Conservation (phyloP, 2,888 invertebrate genomes). For the Drosophila borborema region DNA sequence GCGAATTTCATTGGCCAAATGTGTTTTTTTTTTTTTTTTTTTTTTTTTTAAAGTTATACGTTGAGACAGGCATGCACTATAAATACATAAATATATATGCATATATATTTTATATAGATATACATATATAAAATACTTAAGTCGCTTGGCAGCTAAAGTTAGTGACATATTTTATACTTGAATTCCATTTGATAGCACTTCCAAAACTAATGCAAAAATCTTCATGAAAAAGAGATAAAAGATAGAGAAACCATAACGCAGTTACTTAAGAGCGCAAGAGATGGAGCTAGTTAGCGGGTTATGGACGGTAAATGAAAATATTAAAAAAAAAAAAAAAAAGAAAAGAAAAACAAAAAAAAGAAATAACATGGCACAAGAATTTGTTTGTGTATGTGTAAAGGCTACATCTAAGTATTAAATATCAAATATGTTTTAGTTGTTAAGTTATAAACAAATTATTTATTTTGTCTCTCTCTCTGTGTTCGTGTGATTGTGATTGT, state of each 20-base stretch:
- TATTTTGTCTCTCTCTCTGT: conserved; percentile 50
- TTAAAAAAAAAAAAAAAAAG: neutral
- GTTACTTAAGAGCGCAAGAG: conserved; percentile 40
- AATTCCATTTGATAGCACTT: conserved; percentile 62
- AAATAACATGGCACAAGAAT: conserved; percentile 26
- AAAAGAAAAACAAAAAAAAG: neutral
- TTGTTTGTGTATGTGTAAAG: conserved; percentile 46
- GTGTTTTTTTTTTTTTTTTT: conserved; percentile 22
- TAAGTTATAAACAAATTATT: conserved; percentile 72
- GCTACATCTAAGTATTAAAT: conserved; percentile 78
- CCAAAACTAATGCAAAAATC: conserved; percentile 7
- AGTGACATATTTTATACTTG: conserved; percentile 55
- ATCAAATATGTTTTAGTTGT: conserved; percentile 73
- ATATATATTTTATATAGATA: conserved; percentile 15
- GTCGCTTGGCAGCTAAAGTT: conserved; percentile 60
- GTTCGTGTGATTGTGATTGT: neutral
- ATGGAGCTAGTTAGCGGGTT: conserved; percentile 7
- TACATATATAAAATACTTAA: conserved; percentile 30
- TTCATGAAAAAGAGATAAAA: neutral
- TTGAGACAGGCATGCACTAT: conserved; percentile 17
- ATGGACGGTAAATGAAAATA: conserved; percentile 10
- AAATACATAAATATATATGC: conserved; percentile 16
- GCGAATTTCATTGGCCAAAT: conserved; percentile 63
- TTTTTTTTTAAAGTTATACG: conserved; percentile 15
- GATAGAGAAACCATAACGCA: conserved; percentile 24